Conservation (phyloP, 2,797 vertebrate genomes). For the Parotocinclus haroldoi region DNA sequence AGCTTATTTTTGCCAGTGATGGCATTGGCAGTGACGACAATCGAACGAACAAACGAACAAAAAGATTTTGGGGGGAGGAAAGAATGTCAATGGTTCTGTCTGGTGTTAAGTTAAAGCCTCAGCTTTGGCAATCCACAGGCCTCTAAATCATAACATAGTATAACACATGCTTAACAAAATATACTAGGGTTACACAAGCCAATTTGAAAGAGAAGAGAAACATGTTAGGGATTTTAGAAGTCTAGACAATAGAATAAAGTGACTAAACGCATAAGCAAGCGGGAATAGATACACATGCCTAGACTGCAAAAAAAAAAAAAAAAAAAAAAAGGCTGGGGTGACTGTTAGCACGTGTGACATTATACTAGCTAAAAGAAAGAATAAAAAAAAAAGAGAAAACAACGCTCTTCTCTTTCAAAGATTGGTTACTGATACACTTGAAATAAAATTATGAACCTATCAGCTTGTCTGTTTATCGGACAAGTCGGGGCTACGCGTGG, state of each 20-base stretch:
- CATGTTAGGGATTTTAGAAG: slow-evolving; percentile 68
- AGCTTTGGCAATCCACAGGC: slow-evolving; percentile 70
- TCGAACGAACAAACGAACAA: slow-evolving; percentile 63
- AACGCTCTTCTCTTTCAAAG: slow-evolving; percentile 77
- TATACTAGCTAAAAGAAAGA: slow-evolving; percentile 54
- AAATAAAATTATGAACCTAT: slow-evolving; percentile 66
- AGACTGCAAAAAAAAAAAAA: slow-evolving; percentile 65
- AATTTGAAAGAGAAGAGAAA: slow-evolving; percentile 77
- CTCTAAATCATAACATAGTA: slow-evolving; percentile 63
- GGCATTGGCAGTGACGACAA: slow-evolving; percentile 77
- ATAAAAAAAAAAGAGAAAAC: slow-evolving; percentile 53
- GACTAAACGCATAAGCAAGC: slow-evolving; percentile 88
- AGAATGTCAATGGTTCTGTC: slow-evolving; percentile 48
- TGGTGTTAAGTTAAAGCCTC: slow-evolving; percentile 58
- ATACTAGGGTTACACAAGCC: slow-evolving; percentile 71
- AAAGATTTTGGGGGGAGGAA: slow-evolving; percentile 40
- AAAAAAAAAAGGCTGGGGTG: slow-evolving; percentile 60
- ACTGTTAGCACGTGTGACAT: slow-evolving; percentile 59
- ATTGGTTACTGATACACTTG: slow-evolving; percentile 62
- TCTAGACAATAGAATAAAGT: slow-evolving; percentile 84
- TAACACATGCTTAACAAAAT: slow-evolving; percentile 66
- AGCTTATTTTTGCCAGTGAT: slow-evolving; percentile 73
- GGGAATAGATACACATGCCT: slow-evolving; percentile 70
- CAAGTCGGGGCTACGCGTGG: slow-evolving; percentile 58
- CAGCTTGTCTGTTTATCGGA: slow-evolving; percentile 66